Conservation (phyloP, 2,888 invertebrate genomes). For the Sycophila texana region DNA sequence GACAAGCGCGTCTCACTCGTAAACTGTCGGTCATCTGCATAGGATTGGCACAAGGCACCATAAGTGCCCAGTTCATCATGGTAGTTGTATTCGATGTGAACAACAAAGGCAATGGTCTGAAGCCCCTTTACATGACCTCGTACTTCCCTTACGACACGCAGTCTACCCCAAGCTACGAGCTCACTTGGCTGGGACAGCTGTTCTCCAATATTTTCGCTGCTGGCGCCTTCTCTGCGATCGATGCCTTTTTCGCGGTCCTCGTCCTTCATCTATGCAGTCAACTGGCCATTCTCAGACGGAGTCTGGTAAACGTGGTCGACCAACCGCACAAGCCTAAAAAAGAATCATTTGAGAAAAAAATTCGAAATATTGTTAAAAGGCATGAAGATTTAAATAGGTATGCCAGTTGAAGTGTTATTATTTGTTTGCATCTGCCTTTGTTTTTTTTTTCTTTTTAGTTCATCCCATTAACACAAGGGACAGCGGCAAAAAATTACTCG, state of each 20-base stretch:
- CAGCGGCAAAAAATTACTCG: too few species aligned
- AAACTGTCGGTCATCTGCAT: slow-evolving; percentile 44
- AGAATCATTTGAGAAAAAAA: neutral
- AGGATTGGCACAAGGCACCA: slow-evolving; percentile 28
- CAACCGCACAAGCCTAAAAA: neutral
- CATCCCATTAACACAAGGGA: too few species aligned
- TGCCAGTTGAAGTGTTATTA: too few species aligned
- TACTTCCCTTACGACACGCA: slow-evolving; percentile 63
- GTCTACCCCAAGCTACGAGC: slow-evolving; percentile 60
- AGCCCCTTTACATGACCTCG: slow-evolving; percentile 44
- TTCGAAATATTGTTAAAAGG: slow-evolving; percentile 31
- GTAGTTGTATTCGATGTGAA: slow-evolving; percentile 11
- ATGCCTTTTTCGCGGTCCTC: slow-evolving; percentile 62
- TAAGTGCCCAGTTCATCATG: slow-evolving; percentile 43
- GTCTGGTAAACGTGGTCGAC: neutral
- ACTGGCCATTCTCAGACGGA: slow-evolving; percentile 49
- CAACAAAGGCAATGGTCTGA: slow-evolving; percentile 42
- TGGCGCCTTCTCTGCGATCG: slow-evolving; percentile 62
- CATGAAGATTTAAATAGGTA: slow-evolving; percentile 44
- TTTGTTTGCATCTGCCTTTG: too few species aligned
- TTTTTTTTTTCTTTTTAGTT: too few species aligned
- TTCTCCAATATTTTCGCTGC: slow-evolving; percentile 58
- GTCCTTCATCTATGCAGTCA: slow-evolving; percentile 67
- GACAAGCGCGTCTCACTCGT: slow-evolving; percentile 21
- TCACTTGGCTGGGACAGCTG: slow-evolving; percentile 64